Evolutionary conservation across 2,113 vertebrate species (phyloP), one percentile per base, ranked within the genome.

Genomic region (Rallus limicola): DNA sequence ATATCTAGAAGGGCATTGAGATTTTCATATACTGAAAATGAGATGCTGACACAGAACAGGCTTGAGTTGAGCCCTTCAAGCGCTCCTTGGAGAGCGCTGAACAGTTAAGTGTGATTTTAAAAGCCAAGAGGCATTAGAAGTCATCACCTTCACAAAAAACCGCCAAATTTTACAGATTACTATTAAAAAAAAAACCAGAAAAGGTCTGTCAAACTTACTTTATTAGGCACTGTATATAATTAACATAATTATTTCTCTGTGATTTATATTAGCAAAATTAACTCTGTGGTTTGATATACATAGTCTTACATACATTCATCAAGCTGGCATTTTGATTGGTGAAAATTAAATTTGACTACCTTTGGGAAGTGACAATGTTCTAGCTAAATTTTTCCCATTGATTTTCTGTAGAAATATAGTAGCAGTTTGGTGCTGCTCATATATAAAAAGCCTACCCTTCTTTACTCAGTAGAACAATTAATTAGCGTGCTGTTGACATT

Each of bases 321-420:
- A 87, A 79, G 40, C 24, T 97, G 87, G 70, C 67, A 79, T 71
- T 93, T 90, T 95, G 84, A 94, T 70, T 59, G 78, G 87, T 88
- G 63, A 87, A 95, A 91, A 91, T 82, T 76, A 89, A 78, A 85
- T 94, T 87, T 92, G n/a, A 87, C 70, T 90, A 70, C 67, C 82
- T 91, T 88, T 80, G 81, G 78, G 75, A 95, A 93, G 63, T 72
- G 90, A 87, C 78, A 82, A 65, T 50, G 70, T 71, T 76, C 75
- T 72, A 72, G 34, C 28, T 92, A 55, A 74, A 67, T 67, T 93
- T 69, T 94, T 87, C 46, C 42, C 50, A 90, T 55, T 69, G 85
- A 85, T 90, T 95, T 96, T 85, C 71, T 94, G 71, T 48, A 97
- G 94, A 90, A 55, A 90, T 20, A 90, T 28, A 83, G 76, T 80